Evolutionary conservation across 2,797 vertebrate species (phyloP), one percentile per base, ranked within the genome.

Genomic region (Acestrorhynchus altus): DNA sequence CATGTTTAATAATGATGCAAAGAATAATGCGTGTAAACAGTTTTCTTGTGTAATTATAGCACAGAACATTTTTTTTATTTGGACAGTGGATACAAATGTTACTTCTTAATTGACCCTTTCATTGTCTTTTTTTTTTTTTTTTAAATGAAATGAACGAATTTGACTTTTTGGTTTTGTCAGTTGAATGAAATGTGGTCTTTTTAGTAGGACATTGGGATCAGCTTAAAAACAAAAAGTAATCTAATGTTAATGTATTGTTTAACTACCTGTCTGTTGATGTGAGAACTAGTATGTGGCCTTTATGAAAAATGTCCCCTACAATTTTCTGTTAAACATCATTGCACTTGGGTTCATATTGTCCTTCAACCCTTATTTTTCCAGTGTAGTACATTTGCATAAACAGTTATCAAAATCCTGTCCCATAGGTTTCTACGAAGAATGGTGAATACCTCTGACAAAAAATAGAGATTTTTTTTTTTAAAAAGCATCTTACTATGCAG

Each of bases 201-300:
- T 72, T 39, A 51, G 52, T 51, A 61, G 31, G 52, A 74, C n/a
- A 47, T 12, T 18, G 60, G 22, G 22, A 6, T n/a, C 51, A 51
- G 39, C 22, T 10, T 68, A 16, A 54, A 77, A 52, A 39, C 7
- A 64, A 15, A 47, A 63, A 26, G 40, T 31, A 18, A 40, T 72
- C 61, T 80, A 69, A 77, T 64, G 74, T 22, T 60, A 60, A 70
- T 69, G 76, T 79, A 49, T 74, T 78, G 65, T 64, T 31, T 79
- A 60, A 69, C 9, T 67, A 52, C 22, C 18, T 74, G 63, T 75
- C 31, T 67, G 35, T 77, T 77, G 74, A 42, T 52, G 65, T 83
- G 64, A 74, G 70, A 70, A 51, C 39, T 64, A n/a, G n/a, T 44
- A 26, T 52, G 2, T 46, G 56, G 24, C 39, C 59, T 61, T 61